Evolutionary conservation across 2,888 invertebrate genomes (phyloP), one percentile per base, ranked within the genome.

Genomic region (Camptogramma bilineatum): DNA sequence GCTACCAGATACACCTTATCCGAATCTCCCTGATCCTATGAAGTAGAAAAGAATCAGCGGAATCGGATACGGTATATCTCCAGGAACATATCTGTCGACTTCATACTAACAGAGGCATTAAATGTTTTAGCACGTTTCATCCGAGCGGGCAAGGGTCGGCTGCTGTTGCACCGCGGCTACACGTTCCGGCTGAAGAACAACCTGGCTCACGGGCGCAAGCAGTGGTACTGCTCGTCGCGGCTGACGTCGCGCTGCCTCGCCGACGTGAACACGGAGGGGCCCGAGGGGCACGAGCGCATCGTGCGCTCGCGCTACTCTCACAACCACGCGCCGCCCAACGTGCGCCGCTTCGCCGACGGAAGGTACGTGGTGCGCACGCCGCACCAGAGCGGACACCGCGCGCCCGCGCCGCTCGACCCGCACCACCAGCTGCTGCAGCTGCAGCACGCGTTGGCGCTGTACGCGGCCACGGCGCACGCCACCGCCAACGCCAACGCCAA

Each of bases 151-250:
- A 92, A 92, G 68, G 92, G 92, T 7, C 86, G 92, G 2, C 83
- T 93, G 69, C 82, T 93, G 51, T 82, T 93, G 58, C 91, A 92
- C 68, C 89, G 91, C 69, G 92, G 93, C 42, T 93, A 93, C 80
- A 93, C 93, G 34, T 93, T 93, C 77, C 90, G 92, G 53, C 80
- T 93, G 79, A 93, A 93, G 83, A 93, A 93, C 75, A 91, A 92
- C 72, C 75, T 92, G 82, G 92, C 92, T n/a, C 92, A 92, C 73
- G 91, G 93, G 1, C 87, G 92, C 72, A 93, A 93, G 83, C 92
- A 93, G 75, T 93, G 92, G 93, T 92, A 93, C 77, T 93, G 93
- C 76, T 93, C 93, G 17, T 93, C 92, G 58, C 85, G 93, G 44
- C 83, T 92, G 58, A 93, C 92, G 13, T 92, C 93, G 42, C 91